phyloP scores from a whole-genome alignment of 2,797 vertebrate species.

The Pseudocheirus occidentalis region DNA sequence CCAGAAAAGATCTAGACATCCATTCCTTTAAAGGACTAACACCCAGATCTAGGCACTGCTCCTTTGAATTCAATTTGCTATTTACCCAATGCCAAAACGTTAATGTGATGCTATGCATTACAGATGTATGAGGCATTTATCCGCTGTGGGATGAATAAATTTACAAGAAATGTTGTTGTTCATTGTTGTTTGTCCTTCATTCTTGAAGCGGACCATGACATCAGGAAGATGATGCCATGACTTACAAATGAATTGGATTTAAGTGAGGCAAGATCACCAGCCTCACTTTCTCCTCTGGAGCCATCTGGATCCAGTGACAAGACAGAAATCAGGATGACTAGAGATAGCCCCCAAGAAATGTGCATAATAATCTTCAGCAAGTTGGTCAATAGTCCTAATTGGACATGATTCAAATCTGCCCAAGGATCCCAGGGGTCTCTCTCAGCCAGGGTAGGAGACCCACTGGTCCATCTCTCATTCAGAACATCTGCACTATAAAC shows the following conservation, averaged over 20 bases:
- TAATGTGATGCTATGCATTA: not conserved
- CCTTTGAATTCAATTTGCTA: not conserved
- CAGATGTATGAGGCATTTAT: not conserved
- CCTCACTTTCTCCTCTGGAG: no score
- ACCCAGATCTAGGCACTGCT: not conserved
- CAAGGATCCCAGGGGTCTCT: not conserved
- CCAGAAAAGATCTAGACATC: not conserved
- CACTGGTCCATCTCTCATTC: constrained; percentile 16
- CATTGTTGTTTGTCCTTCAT: no score
- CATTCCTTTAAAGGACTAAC: not conserved
- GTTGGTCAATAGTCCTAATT: not conserved
- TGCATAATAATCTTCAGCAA: constrained; percentile 7
- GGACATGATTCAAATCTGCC: constrained; percentile 10
- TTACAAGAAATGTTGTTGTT: constrained; percentile 3
- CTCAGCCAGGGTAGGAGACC: not conserved
- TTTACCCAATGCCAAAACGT: not conserved
- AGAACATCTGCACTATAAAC: constrained; percentile 3
- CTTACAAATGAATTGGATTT: no score
- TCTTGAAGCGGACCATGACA: no score
- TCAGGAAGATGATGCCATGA: no score
- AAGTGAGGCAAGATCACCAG: no score
- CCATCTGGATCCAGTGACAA: no score
- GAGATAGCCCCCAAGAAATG: not conserved
- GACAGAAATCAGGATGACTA: no score
- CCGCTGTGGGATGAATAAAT: not conserved